phyloP scores from a whole-genome alignment of 2,888 invertebrate species.

The Amaurobius ferox region DNA sequence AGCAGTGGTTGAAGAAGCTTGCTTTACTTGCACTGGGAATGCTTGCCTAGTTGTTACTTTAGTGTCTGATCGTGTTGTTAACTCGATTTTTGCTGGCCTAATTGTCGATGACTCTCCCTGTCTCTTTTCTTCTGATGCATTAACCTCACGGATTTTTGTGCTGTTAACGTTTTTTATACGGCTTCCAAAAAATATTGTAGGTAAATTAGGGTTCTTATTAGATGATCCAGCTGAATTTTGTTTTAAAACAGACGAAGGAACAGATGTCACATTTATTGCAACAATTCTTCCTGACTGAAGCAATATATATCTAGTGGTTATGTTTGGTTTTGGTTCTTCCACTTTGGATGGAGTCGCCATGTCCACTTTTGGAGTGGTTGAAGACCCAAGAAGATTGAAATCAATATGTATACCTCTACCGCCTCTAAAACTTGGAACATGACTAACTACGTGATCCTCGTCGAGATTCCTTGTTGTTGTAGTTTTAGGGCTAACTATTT shows the following conservation, averaged over 20 bases:
- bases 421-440: slow-evolving; percentile 16
- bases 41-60: not conserved
- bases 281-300: slow-evolving; percentile 57
- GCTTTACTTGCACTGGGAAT: not conserved
- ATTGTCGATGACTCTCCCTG: too few species aligned
- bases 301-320: slow-evolving; percentile 58
- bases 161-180: slow-evolving; percentile 30
- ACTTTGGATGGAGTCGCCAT: not conserved
- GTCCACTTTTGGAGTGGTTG: slow-evolving; percentile 32
- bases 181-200: slow-evolving; percentile 35
- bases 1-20: too few species aligned
- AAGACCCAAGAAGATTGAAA: slow-evolving; percentile 22
- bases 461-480: slow-evolving; percentile 13
- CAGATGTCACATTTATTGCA: slow-evolving; percentile 55
- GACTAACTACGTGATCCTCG: slow-evolving; percentile 47
- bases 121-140: not conserved
- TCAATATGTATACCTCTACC: slow-evolving; percentile 19
- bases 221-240: not conserved
- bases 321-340: slow-evolving; percentile 35
- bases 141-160: not conserved
- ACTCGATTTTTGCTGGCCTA: not conserved
- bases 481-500: not conserved
- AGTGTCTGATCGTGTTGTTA: not conserved
- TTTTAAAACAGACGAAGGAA: not conserved
- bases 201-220: not conserved